Evolutionary conservation across 1,140 invertebrate genomes (phyloP), one percentile per base, ranked within the genome.

Genomic region (Brachystomella parvula): DNA sequence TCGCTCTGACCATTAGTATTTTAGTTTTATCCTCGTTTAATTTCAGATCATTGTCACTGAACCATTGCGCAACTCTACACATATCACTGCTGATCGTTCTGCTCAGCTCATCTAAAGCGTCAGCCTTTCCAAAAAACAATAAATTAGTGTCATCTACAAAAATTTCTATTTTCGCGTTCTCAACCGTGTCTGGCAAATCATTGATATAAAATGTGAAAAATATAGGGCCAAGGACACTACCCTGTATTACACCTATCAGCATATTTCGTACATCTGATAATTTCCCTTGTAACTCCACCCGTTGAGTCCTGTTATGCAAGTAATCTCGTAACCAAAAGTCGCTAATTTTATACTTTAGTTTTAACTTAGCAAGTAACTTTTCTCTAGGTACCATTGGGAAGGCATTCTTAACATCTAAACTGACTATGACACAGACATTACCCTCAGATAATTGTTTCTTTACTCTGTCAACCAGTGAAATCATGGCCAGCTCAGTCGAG

Each of bases 291-390:
- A 32, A 3, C 3, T 61, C 44, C 1, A 61, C 59, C 49, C 47
- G 61, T 44, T 66, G 65, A 1, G 15, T 2, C 6, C 59, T 21
- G 29, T 66, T 29, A 9, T 19, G 6, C 2, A 66, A 49, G 35
- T 66, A 66, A 33, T 66, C 59, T 17, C 58, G 39, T 12, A 66
- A 21, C 65, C 65, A 66, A 35, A 15, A 56, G 35, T 66, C 65
- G 12, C 35, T 49, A 49, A 66, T 57, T 19, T 61, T 47, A 39
- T 49, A 66, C 31, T 66, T 66, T 61, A 3, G 3, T 19, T 28
- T 39, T 32, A 67, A 47, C 33, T 53, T 63, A 19, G 56, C 2
- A 1, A 67, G 39, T 28, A 67, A 39, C 19, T 9, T 6, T 30
- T 39, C 60, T 24, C 47, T 53, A 19, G 31, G 3, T 2, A 67